Conservation (phyloP, 2,888 invertebrate species). For the Cremastobaeus sp. region DNA sequence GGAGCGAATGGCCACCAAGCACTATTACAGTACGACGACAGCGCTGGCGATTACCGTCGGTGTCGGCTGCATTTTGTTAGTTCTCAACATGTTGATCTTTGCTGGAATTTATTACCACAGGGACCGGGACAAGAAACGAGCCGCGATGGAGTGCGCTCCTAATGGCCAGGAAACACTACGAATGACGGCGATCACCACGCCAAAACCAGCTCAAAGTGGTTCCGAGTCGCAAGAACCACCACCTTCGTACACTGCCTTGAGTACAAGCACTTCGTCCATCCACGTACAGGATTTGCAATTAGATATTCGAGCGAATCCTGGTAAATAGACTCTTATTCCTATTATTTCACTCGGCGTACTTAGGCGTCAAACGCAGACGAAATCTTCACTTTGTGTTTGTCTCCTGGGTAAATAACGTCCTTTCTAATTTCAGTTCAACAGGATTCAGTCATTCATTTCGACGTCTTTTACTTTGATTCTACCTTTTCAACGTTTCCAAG, state of each 20-base stretch:
- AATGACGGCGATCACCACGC: slow-evolving; percentile 76
- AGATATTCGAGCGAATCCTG: slow-evolving; percentile 37
- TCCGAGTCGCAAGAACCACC: slow-evolving; percentile 78
- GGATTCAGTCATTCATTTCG: too few species aligned
- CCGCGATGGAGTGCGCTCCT: slow-evolving; percentile 70
- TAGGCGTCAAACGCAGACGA: too few species aligned
- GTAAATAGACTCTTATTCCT: too few species aligned
- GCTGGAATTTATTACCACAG: slow-evolving; percentile 87
- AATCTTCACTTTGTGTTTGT: too few species aligned
- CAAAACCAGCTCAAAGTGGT: slow-evolving; percentile 74
- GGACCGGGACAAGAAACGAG: slow-evolving; percentile 80
- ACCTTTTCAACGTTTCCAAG: too few species aligned
- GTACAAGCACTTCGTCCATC: slow-evolving; percentile 73
- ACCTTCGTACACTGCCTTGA: slow-evolving; percentile 80
- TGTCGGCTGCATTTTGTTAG: slow-evolving; percentile 85
- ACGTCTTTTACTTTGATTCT: too few species aligned
- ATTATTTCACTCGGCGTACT: too few species aligned
- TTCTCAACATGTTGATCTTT: slow-evolving; percentile 86
- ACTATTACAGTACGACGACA: slow-evolving; percentile 85
- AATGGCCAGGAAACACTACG: slow-evolving; percentile 75
- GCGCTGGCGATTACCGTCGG: slow-evolving; percentile 88
- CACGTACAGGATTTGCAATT: slow-evolving; percentile 51
- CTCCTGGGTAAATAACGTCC: too few species aligned
- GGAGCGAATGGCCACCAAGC: slow-evolving; percentile 80
- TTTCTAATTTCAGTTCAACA: too few species aligned